Conservation (phyloP, 2,113 vertebrate species). For the Anoura caudifer region DNA sequence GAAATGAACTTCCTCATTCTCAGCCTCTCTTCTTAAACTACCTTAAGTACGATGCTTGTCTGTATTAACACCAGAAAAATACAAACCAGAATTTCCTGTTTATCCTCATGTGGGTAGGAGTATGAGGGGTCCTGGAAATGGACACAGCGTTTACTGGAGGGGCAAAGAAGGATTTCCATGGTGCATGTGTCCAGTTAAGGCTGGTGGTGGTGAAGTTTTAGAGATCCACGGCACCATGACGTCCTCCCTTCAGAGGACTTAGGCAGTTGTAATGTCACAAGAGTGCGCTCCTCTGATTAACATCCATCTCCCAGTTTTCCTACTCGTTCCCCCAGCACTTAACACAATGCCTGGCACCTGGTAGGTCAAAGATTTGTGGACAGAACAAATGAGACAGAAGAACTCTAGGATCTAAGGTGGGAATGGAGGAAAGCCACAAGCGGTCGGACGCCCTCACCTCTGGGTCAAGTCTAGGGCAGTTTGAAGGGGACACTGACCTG, state of each 20-base stretch:
- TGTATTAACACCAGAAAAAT: neutral
- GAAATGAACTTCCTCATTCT: neutral
- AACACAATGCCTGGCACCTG: neutral
- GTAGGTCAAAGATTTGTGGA: neutral
- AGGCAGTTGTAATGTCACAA: neutral
- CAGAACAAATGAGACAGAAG: neutral
- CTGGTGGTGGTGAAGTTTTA: neutral
- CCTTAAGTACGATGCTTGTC: neutral
- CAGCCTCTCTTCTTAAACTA: neutral
- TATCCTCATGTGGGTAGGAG: fast-evolving
- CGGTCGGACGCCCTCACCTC: neutral
- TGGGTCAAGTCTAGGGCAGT: too few relatives aligned
- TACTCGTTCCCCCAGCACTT: neutral
- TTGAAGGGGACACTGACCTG: fast-evolving
- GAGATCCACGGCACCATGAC: neutral
- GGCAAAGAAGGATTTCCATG: neutral
- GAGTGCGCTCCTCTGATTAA: neutral
- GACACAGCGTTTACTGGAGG: neutral
- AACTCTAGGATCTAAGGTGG: neutral
- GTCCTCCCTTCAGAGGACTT: neutral
- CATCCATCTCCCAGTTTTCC: neutral
- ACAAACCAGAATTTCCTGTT: neutral
- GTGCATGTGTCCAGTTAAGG: fast-evolving
- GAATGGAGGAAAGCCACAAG: neutral
- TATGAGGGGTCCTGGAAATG: neutral